Evolutionary conservation across 2,113 vertebrate species (phyloP), one percentile per base, ranked within the genome.

Genomic region (Oreochromis niloticus): DNA sequence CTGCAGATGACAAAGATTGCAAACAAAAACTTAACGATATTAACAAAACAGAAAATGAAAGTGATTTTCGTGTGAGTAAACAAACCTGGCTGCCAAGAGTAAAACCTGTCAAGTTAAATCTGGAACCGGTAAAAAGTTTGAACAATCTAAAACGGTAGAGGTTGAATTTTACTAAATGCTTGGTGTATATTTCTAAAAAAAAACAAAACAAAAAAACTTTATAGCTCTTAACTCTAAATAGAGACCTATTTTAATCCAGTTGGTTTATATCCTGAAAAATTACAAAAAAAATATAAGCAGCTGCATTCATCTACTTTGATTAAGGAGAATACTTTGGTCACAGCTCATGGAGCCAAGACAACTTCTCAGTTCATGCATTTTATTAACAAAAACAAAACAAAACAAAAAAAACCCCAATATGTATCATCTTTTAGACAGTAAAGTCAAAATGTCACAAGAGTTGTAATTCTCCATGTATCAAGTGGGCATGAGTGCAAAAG

Each of bases 211-310:
- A 61, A 34, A 34, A 12, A 71, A 71, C 0, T 73, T 30, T 7
- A 48, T 17, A 27, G 1, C 24, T 46, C 14, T 17, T 30, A 27
- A 9, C 68, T 48, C 17, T 48, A 48, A 52, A 75, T 48, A 27
- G 22, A 48, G 24, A 75, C 14, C 8, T 2, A 11, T 48, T 48
- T 75, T 75, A 7, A 75, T 0, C 24, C 9, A 30, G 6, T 19
- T 75, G 22, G 2, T 46, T 6, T 7, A 27, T 46, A 73, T 46
- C 9, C 13, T 73, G 22, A 24, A 46, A 27, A 46, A 46, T 73
- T 66, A 0, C 0, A 3, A 34, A 5, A 39, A 39, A 66, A 66
- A 39, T 39, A 22, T 22, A 66, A 39, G 1, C 4, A 22, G 61
- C 13, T 39, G 3, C 34, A 66, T 39, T 39, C 6, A 66, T 66